These are phyloP conservation scores for Chesias legatella DNA, from an alignment of 2,888 invertebrate species.

Conservation along the genomic window DNA sequence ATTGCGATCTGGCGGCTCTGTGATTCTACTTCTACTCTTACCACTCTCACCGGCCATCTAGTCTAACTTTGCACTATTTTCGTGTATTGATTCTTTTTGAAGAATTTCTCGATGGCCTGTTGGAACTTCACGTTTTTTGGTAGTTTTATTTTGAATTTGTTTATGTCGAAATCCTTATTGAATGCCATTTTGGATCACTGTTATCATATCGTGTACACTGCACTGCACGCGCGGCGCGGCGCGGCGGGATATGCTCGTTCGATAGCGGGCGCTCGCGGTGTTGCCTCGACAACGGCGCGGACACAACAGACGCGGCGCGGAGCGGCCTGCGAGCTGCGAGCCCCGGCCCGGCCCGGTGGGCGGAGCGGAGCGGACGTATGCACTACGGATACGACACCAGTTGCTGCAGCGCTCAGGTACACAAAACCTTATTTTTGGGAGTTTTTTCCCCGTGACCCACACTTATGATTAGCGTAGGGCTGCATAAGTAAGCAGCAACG, in stretches of 20 bases:
- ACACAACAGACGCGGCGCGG: conserved; percentile 59
- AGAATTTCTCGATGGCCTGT: conserved; percentile 68
- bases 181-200: conserved; percentile 69
- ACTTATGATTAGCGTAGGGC: too few relatives aligned
- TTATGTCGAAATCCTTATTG: conserved; percentile 72
- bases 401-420: conserved; percentile 29
- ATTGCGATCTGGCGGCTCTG: conserved; percentile 53
- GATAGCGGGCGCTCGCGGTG: conserved; percentile 44
- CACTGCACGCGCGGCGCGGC: conserved; percentile 37
- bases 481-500: too few relatives aligned
- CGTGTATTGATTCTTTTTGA: conserved; percentile 71
- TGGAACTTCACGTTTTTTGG: conserved; percentile 61
- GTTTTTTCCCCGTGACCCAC: too few relatives aligned
- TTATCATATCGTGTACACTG: conserved; percentile 63
- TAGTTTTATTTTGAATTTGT: conserved; percentile 62
- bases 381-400: conserved; percentile 44
- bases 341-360: conserved; percentile 44
- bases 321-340: conserved; percentile 43
- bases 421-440: conserved; percentile 25
- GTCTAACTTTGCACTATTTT: conserved; percentile 70
- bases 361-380: conserved; percentile 1
- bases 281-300: conserved; percentile 68
- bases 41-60: conserved; percentile 76
- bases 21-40: conserved; percentile 61
- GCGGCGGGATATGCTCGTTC: conserved; percentile 44